These are phyloP conservation scores for Sitta europaea DNA, from an alignment of 2,113 vertebrate genomes.

Conservation along the genomic window DNA sequence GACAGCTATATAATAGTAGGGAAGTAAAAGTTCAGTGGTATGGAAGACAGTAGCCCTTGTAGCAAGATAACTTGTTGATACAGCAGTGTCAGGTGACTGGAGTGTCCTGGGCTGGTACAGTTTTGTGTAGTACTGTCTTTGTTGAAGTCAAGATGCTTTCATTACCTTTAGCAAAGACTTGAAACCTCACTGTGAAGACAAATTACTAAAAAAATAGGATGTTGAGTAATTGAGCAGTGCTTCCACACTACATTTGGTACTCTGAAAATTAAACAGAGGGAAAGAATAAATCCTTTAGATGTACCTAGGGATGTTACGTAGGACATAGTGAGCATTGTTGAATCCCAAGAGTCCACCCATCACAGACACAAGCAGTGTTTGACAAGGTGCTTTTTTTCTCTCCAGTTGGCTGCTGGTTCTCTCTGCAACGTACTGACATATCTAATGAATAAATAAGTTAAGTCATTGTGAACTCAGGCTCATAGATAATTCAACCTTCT, in stretches of 20 bases:
- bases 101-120: background rate
- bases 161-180: background rate
- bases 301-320: background rate
- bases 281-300: background rate
- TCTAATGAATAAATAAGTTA: background rate
- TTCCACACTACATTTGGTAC: background rate
- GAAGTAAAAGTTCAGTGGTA: background rate
- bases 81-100: accelerated
- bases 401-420: background rate
- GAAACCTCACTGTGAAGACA: background rate
- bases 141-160: background rate
- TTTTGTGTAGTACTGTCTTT: background rate
- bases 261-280: background rate
- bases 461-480: background rate
- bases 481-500: background rate
- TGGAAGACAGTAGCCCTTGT: background rate
- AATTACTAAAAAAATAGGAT: background rate
- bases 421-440: background rate
- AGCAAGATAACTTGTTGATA: background rate
- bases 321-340: background rate
- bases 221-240: background rate
- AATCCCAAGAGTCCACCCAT: background rate
- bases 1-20: background rate
- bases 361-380: background rate
- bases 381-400: background rate